Conservation (phyloP, 2,113 vertebrate genomes). For the Xyrauchen texanus region DNA sequence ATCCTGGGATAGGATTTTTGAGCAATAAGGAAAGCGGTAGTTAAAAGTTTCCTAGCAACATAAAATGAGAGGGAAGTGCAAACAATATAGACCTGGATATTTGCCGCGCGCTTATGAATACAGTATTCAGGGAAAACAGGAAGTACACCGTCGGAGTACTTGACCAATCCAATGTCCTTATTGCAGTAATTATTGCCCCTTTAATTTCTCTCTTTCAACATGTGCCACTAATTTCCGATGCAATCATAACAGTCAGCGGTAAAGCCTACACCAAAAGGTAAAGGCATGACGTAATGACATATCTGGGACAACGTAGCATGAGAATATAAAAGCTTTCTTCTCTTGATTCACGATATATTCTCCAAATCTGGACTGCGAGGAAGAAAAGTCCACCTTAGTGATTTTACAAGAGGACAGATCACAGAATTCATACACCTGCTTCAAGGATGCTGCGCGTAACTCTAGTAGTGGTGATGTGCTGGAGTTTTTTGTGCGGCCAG, state of each 20-base stretch:
- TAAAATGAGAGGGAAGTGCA: neutral
- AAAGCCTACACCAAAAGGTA: constrained; percentile 21
- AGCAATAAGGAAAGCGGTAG: neutral
- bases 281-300: constrained; percentile 32
- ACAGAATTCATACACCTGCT: neutral
- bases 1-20: neutral
- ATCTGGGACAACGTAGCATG: neutral
- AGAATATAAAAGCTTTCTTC: constrained; percentile 34
- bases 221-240: constrained; percentile 22
- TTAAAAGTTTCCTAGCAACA: neutral
- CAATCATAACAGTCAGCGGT: constrained; percentile 36
- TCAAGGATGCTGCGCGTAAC: constrained; percentile 43
- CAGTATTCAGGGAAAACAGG: neutral
- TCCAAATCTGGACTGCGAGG: neutral
- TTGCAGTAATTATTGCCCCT: constrained; percentile 4
- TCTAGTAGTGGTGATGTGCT: constrained; percentile 29
- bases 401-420: neutral
- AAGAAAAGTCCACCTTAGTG: neutral
- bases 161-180: neutral
- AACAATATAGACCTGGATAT: neutral
- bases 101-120: neutral
- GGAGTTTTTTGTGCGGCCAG: neutral
- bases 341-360: neutral
- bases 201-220: neutral
- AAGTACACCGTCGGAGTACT: neutral